Evolutionary conservation across 1,140 invertebrate species (phyloP).

Genomic region (Saccostrea echinata): DNA sequence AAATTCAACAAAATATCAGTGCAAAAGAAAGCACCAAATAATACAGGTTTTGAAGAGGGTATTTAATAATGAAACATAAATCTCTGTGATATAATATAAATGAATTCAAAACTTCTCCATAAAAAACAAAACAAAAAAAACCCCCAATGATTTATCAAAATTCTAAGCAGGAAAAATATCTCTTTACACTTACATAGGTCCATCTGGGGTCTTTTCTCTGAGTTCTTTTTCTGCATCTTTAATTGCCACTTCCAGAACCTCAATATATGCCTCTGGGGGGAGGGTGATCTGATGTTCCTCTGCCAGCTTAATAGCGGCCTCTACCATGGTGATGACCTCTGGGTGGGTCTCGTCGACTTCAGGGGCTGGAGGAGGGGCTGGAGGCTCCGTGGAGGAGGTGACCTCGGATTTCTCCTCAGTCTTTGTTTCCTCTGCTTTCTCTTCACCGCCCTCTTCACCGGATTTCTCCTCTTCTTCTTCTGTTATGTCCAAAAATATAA

Average conservation of each 20-base stretch:
- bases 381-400: constrained; percentile 14
- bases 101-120: not conserved
- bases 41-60: no score
- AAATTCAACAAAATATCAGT: not conserved
- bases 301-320: constrained; percentile 72
- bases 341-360: constrained; percentile 76
- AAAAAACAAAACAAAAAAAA: not conserved
- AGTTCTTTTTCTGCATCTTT: constrained; percentile 73
- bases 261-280: constrained; percentile 72
- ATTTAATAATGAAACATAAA: no score
- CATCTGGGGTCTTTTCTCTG: constrained; percentile 65
- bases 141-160: not conserved
- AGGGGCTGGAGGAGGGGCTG: constrained; percentile 44
- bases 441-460: constrained; percentile 53
- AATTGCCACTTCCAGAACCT: constrained; percentile 75
- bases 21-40: no score
- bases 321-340: constrained; percentile 75
- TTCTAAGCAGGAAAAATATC: not conserved
- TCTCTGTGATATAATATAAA: not conserved
- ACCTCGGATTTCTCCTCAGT: constrained; percentile 54
- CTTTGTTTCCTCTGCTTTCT: constrained; percentile 52
- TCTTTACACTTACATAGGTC: constrained; percentile 73
- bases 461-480: constrained; percentile 22
- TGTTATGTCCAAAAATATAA: no score
- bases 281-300: constrained; percentile 70